Evolutionary conservation across 2,113 vertebrate genomes (phyloP), one percentile per base, ranked within the genome.

Genomic region (Narcine bancroftii): DNA sequence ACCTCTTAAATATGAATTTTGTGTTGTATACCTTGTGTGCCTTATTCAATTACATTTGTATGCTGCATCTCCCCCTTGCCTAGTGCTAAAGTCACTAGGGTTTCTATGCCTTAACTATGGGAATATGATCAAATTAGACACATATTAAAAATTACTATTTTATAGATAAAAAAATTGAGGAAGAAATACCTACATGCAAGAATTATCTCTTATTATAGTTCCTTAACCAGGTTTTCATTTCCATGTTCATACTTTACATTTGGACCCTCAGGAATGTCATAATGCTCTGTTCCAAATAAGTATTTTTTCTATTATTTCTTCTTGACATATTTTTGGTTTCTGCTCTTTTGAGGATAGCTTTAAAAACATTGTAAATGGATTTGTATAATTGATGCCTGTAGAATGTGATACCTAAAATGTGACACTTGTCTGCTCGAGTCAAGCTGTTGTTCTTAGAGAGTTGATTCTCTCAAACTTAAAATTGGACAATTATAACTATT

Each of bases 351-450:
- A 36, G n/a, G 53, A 87, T 87, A 21, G 53, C 50, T 0, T 36
- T 36, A 17, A n/a, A 63, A 87, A 24, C 53, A 2, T 87, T 60
- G 15, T 33, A 60, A 87, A 87, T 63, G 60, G 50, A 81, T 81
- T 81, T 81, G 77, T 15, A 50, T 50, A 50, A 50, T 11, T 81
- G 33, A 9, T 60, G 33, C 17, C 81, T 87, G 24, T 53, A 87
- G 50, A 87, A 87, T 87, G 33, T 87, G 81, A 36, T 87, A 56
- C 17, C 81, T 87, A 53, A 87, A 87, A n/a, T 87, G 81, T 60
- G 81, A 87, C 21, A 39, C 19, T 36, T 19, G 2, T 1, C 5
- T n/a, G 36, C 33, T n/a, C 33, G 17, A 87, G 33, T 13, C 53
- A 39, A 63, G n/a, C 53, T 63, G 19, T 77, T 45, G 21, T 29